phyloP scores from a whole-genome alignment of 2,888 invertebrate genomes.

The Drosophila sordidapex region DNA sequence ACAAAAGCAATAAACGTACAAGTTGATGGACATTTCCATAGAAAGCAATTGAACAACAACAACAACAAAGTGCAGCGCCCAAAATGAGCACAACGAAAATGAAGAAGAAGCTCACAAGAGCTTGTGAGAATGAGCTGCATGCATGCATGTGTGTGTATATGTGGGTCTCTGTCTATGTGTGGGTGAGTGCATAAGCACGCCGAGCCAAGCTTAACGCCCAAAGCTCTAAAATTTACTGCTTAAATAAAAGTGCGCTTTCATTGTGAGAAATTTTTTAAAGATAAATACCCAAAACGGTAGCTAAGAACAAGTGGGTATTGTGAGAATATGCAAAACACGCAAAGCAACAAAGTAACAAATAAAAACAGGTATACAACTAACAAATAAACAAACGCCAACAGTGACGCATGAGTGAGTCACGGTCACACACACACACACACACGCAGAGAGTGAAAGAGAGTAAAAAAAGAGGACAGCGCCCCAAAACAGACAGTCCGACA shows the following conservation, averaged over 20 bases:
- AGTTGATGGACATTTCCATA: conserved; percentile 34
- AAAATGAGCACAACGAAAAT: conserved; percentile 18
- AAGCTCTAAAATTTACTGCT: conserved; percentile 9
- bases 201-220: conserved; percentile 43
- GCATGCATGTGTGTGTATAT: not conserved
- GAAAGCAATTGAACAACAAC: conserved; percentile 37
- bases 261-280: conserved; percentile 25
- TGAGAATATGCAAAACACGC: conserved; percentile 48
- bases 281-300: conserved; percentile 10
- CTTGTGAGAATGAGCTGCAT: not conserved
- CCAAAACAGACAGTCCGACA: conserved; percentile 33
- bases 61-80: conserved; percentile 29
- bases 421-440: conserved; percentile 55
- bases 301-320: conserved; percentile 43
- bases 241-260: conserved; percentile 20
- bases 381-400: conserved; percentile 58
- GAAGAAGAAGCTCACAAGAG: conserved; percentile 4
- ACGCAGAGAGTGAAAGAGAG: conserved; percentile 11
- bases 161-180: conserved; percentile 4
- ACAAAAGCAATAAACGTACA: conserved; percentile 29
- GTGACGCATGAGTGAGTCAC: conserved; percentile 79
- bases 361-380: conserved; percentile 35
- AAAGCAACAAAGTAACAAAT: conserved; percentile 21
- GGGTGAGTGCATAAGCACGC: conserved; percentile 23
- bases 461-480: conserved; percentile 57